Evolutionary conservation across 2,797 vertebrate species (phyloP).

Genomic region (Synanceia verrucosa): DNA sequence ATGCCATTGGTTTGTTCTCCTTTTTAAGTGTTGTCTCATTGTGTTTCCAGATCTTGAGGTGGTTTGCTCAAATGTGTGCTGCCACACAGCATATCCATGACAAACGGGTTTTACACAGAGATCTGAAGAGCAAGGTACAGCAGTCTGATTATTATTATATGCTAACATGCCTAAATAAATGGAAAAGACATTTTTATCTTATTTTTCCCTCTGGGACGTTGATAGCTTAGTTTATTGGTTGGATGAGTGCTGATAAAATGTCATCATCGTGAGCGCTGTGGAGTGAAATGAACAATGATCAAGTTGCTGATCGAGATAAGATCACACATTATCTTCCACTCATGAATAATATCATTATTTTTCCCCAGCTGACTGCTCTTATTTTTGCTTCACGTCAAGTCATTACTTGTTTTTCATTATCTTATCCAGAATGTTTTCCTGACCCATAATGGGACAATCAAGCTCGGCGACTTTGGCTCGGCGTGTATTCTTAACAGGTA

Average conservation of each 20-base stretch:
- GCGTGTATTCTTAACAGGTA: constrained; percentile 91
- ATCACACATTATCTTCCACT: constrained; percentile 23
- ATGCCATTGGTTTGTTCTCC: not conserved
- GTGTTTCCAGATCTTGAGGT: constrained; percentile 86
- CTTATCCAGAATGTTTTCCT: constrained; percentile 91
- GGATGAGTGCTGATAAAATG: constrained; percentile 26
- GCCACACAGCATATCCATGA: constrained; percentile 90
- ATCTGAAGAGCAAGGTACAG: constrained; percentile 94
- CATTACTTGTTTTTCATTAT: constrained; percentile 51
- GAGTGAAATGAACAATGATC: constrained; percentile 38
- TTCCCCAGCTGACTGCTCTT: constrained; percentile 10
- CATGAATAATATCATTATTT: constrained; percentile 28
- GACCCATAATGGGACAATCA: constrained; percentile 86
- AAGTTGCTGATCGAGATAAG: constrained; percentile 37
- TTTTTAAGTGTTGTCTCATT: not conserved
- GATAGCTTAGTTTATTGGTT: constrained; percentile 22
- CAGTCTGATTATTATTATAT: not conserved
- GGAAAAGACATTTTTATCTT: not conserved
- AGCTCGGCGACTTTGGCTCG: constrained; percentile 95
- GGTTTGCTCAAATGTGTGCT: constrained; percentile 93
- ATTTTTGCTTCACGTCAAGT: constrained; percentile 27
- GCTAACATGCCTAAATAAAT: not conserved
- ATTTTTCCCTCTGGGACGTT: not conserved
- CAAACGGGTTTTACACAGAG: constrained; percentile 89
- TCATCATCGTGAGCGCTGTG: constrained; percentile 27